phyloP scores from a whole-genome alignment of 2,113 vertebrate species.

The Halcyon senegalensis region DNA sequence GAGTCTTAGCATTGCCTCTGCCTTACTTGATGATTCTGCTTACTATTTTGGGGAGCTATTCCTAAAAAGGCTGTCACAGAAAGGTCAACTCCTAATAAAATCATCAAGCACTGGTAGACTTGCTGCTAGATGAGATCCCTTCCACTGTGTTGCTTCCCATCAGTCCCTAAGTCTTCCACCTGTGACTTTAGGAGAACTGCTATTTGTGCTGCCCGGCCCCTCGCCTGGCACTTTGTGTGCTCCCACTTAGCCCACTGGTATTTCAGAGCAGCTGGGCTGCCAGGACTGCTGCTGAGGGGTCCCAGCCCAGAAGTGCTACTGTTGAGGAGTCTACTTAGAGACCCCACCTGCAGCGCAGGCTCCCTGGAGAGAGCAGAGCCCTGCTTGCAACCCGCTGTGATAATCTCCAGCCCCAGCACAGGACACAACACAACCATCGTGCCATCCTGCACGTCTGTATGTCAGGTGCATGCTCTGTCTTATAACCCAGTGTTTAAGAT shows the following conservation, averaged over 20 bases:
- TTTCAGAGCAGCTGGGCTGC: background rate
- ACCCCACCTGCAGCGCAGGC: background rate
- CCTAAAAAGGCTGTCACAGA: background rate
- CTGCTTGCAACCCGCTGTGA: background rate
- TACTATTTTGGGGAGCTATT: background rate
- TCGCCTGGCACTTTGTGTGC: background rate
- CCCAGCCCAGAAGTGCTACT: background rate
- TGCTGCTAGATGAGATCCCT: background rate
- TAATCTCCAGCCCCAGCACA: background rate
- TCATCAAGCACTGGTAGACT: rapidly evolving
- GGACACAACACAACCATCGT: background rate
- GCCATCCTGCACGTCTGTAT: background rate
- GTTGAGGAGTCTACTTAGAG: background rate
- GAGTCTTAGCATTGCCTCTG: background rate
- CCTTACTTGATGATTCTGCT: background rate
- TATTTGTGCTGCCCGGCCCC: background rate
- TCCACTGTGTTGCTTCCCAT: rapidly evolving
- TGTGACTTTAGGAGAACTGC: background rate
- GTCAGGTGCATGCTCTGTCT: background rate
- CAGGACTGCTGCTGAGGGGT: background rate
- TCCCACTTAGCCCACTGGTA: background rate
- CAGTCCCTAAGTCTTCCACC: background rate
- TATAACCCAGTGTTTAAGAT: background rate
- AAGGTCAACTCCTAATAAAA: background rate
- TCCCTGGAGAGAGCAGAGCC: background rate